Evolutionary conservation across 2,888 invertebrate genomes (phyloP).

Genomic region (Scaptomyza tumidula): DNA sequence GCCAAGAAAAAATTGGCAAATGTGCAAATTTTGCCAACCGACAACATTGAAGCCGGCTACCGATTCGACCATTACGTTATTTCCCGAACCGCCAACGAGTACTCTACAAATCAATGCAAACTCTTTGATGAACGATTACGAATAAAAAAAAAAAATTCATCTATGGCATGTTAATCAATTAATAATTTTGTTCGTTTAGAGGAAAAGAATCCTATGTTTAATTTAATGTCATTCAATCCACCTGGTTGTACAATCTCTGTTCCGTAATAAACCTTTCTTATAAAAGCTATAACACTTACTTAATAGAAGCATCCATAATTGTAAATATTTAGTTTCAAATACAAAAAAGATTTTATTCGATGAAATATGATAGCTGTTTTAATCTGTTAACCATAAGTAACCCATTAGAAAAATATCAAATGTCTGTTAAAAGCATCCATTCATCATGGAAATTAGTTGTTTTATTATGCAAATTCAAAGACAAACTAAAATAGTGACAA

Average conservation of each 20-base stretch:
- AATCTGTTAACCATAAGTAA: slow-evolving; percentile 9
- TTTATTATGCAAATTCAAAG: slow-evolving; percentile 22
- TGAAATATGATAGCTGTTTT: slow-evolving; percentile 5
- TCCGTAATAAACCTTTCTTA: no score
- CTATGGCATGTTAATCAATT: neutral
- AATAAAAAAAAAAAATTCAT: neutral
- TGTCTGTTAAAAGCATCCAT: slow-evolving; percentile 9
- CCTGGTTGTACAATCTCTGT: no score
- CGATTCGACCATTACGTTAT: slow-evolving; percentile 9
- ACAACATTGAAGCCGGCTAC: slow-evolving; percentile 43
- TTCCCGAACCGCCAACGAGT: neutral
- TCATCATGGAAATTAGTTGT: slow-evolving; percentile 11
- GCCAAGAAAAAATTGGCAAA: slow-evolving; percentile 11
- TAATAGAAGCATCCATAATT: no score
- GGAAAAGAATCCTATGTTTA: no score
- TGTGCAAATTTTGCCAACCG: slow-evolving; percentile 49
- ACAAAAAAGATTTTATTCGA: neutral
- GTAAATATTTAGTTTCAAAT: neutral
- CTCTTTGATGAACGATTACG: slow-evolving; percentile 23
- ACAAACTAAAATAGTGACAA: neutral
- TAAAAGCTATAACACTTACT: no score
- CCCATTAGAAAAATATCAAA: neutral
- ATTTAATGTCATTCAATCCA: no score
- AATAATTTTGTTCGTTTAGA: neutral
- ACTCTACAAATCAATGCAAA: slow-evolving; percentile 30